phyloP scores from a whole-genome alignment of 2,888 invertebrate species.

The Hofmannophila pseudospretella region DNA sequence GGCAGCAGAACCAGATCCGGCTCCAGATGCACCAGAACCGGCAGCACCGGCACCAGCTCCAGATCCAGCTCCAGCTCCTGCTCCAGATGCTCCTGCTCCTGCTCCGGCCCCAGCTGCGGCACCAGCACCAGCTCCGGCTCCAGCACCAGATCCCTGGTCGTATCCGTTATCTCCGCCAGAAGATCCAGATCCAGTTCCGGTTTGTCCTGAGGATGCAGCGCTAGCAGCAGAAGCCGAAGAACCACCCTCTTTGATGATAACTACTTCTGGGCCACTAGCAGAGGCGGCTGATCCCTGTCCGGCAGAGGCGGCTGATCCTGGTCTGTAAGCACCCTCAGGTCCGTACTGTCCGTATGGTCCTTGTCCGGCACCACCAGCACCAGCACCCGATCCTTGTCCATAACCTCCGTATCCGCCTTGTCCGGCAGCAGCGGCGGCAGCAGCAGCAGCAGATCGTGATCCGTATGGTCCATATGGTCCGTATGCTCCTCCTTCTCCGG shows the following conservation, averaged over 20 bases:
- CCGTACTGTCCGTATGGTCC: neutral
- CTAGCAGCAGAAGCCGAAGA: neutral
- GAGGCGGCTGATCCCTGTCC: neutral
- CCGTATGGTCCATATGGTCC: conserved; percentile 4
- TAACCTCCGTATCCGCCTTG: neutral
- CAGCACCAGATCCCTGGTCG: neutral
- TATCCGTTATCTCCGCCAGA: too few relatives aligned
- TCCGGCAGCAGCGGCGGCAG: conserved; percentile 1
- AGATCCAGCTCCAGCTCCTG: too few relatives aligned
- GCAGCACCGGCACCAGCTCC: neutral
- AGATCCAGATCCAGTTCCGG: neutral
- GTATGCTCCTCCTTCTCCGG: conserved; percentile 10
- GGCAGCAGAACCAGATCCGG: neutral
- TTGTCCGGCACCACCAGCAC: conserved; percentile 1
- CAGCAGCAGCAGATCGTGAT: neutral
- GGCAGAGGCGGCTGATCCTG: conserved; percentile 2
- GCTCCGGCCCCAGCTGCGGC: neutral
- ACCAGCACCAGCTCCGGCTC: too few relatives aligned
- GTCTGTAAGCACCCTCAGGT: conserved; percentile 2
- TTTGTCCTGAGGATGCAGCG: too few relatives aligned
- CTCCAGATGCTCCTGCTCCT: neutral
- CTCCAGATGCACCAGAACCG: conserved; percentile 4
- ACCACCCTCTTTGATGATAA: neutral
- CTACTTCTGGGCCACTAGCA: neutral
- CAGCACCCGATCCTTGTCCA: neutral